Evolutionary conservation across 2,113 vertebrate genomes (phyloP).

Genomic region (Daboia siamensis): DNA sequence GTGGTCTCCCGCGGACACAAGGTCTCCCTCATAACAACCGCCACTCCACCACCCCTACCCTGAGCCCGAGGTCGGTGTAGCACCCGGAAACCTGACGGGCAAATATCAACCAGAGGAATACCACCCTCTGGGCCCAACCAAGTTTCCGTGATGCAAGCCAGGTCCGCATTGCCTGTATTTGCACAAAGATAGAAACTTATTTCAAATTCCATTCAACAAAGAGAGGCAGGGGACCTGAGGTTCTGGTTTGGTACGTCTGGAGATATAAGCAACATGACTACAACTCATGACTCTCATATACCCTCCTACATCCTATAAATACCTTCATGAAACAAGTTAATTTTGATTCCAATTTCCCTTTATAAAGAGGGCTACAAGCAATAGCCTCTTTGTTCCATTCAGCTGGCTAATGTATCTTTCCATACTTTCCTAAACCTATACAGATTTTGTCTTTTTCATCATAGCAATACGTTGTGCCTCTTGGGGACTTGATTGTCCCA

Average conservation of each 20-base stretch:
- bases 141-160: no score
- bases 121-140: no score
- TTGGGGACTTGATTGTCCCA: slow-evolving; percentile 84
- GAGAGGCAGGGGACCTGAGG: background rate
- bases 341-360: slow-evolving; percentile 45
- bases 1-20: no score
- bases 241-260: background rate
- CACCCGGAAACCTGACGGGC: no score
- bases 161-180: background rate
- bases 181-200: background rate
- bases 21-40: no score
- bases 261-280: background rate
- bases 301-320: background rate
- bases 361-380: slow-evolving; percentile 50
- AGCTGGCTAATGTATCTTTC: slow-evolving; percentile 19
- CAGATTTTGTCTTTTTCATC: slow-evolving; percentile 43
- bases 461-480: slow-evolving; percentile 74
- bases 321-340: slow-evolving; percentile 42
- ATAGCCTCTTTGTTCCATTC: slow-evolving; percentile 43
- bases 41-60: no score
- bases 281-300: background rate
- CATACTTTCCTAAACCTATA: slow-evolving; percentile 13
- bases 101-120: no score
- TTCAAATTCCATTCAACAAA: background rate
- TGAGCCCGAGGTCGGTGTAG: no score